Evolutionary conservation across 2,888 invertebrate genomes (phyloP).

Genomic region (Scaptomyza flava): DNA sequence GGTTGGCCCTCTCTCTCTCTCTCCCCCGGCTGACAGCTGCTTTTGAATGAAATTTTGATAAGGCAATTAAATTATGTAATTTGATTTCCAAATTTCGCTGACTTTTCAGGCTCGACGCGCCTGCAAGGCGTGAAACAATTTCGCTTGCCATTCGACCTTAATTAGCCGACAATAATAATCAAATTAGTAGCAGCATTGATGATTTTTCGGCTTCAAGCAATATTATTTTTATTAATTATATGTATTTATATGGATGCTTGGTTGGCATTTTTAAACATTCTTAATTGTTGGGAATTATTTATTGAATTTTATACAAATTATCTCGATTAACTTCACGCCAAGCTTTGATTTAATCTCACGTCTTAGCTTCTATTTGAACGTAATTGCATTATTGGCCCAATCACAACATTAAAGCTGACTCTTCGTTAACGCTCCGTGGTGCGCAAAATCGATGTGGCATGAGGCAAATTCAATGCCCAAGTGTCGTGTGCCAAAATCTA

Average conservation of each 20-base stretch:
- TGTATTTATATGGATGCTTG: conserved; percentile 30
- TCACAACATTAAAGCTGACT: too few species aligned
- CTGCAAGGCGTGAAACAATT: conserved; percentile 17
- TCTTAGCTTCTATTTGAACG: too few species aligned
- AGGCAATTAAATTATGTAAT: conserved; percentile 76
- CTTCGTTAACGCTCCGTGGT: too few species aligned
- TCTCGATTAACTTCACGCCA: too few species aligned
- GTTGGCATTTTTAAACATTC: background rate
- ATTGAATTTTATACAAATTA: too few species aligned
- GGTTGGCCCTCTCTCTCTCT: conserved; percentile 8
- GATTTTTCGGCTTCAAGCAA: conserved; percentile 19
- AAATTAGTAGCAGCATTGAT: conserved; percentile 52
- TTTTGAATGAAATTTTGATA: conserved; percentile 71
- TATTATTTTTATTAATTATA: conserved; percentile 12
- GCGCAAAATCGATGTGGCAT: background rate
- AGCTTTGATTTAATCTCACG: too few species aligned
- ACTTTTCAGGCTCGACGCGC: conserved; percentile 19
- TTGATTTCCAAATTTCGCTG: conserved; percentile 57
- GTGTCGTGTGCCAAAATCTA: conserved; percentile 31
- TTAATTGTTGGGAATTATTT: too few species aligned
- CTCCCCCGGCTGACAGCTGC: conserved; percentile 44
- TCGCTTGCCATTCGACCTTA: conserved; percentile 64
- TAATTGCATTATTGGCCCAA: too few species aligned
- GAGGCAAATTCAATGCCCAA: conserved; percentile 28
- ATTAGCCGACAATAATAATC: conserved; percentile 69